These are phyloP conservation scores for Andrena minutula DNA, from an alignment of 2,888 invertebrate species.

Conservation along the genomic window DNA sequence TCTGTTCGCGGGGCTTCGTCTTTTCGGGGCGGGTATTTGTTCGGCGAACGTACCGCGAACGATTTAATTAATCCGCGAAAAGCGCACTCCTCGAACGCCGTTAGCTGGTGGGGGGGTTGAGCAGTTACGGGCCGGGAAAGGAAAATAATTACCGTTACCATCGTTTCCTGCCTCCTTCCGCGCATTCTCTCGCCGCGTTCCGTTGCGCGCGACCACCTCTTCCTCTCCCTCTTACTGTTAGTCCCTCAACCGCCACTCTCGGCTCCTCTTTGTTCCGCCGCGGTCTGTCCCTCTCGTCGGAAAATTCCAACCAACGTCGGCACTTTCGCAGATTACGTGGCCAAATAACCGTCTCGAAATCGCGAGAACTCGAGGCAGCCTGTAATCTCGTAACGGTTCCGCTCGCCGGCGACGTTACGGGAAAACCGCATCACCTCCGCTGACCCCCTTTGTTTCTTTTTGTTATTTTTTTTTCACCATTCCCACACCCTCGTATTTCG, in stretches of 20 bases:
- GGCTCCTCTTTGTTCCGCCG: slow-evolving; percentile 8
- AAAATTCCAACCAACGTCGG: slow-evolving; percentile 64
- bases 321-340: slow-evolving; percentile 63
- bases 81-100: slow-evolving; percentile 73
- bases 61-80: slow-evolving; percentile 80
- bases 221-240: slow-evolving; percentile 15
- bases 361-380: slow-evolving; percentile 44
- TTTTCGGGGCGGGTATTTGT: slow-evolving; percentile 73
- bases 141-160: slow-evolving; percentile 77
- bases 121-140: slow-evolving; percentile 71
- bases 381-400: slow-evolving; percentile 51
- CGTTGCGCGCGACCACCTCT: neutral
- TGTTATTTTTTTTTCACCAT: slow-evolving; percentile 11
- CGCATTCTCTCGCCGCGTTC: slow-evolving; percentile 51
- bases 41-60: slow-evolving; percentile 73
- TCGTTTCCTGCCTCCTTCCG: slow-evolving; percentile 62
- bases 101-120: slow-evolving; percentile 64
- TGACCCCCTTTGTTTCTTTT: neutral
- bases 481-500: neutral
- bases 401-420: slow-evolving; percentile 10
- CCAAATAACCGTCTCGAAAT: slow-evolving; percentile 58
- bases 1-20: slow-evolving; percentile 34
- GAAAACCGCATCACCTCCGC: neutral
- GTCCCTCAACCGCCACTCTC: neutral
- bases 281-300: slow-evolving; percentile 24